phyloP scores from a whole-genome alignment of 1,140 invertebrate genomes.

The Drosophila kanapiae region DNA sequence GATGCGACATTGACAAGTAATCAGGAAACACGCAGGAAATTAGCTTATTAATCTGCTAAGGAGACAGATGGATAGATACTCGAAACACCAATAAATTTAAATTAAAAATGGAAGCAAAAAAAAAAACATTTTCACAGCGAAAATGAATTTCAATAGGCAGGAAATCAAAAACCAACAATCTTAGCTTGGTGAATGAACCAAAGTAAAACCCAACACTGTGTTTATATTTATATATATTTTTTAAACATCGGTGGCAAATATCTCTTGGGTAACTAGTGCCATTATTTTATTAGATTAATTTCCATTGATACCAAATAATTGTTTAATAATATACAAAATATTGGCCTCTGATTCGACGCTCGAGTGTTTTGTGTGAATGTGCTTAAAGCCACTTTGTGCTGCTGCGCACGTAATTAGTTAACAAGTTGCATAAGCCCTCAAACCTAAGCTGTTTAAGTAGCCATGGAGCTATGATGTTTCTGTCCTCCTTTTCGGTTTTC shows the following conservation, averaged over 20 bases:
- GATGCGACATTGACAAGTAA: neutral
- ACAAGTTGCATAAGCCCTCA: constrained; percentile 72
- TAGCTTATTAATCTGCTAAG: constrained; percentile 45
- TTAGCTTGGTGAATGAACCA: neutral
- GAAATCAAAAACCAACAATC: neutral
- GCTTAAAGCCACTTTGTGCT: constrained; percentile 33
- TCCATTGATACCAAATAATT: neutral
- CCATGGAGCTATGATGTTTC: constrained; percentile 28
- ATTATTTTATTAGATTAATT: neutral
- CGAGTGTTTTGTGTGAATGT: constrained; percentile 7
- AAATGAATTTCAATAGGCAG: neutral
- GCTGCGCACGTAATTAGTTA: constrained; percentile 67
- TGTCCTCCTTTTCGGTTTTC: constrained; percentile 32
- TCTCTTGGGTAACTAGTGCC: neutral
- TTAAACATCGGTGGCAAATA: neutral
- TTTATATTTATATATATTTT: neutral
- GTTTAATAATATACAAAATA: neutral
- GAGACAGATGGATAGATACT: neutral
- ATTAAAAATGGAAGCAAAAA: constrained; percentile 40
- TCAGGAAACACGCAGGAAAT: constrained; percentile 38
- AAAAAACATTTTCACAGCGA: neutral
- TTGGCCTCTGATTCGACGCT: neutral
- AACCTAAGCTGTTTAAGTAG: constrained; percentile 74
- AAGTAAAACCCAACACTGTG: neutral
- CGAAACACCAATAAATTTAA: constrained; percentile 41